Evolutionary conservation across 2,888 invertebrate genomes (phyloP), one percentile per base, ranked within the genome.

Genomic region (Ormia ochracea): DNA sequence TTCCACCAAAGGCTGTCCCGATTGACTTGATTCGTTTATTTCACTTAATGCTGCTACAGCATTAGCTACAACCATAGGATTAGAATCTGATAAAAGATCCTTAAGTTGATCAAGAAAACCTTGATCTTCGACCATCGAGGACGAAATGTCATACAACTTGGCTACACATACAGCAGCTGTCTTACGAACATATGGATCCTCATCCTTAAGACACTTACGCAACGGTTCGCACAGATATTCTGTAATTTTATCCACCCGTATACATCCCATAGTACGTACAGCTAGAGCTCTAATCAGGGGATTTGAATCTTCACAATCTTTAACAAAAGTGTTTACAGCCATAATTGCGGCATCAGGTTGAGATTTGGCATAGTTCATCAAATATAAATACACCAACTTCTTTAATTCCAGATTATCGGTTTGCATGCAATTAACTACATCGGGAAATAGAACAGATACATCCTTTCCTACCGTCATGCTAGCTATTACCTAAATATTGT

Each of bases 391-490:
- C 1, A 99, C 99, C 59, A 99, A 91, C 87, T 99, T 99, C 91
- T 99, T 99, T 84, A 99, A 90, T 90, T 99, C 99, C 87, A 99
- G 91, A 90, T 99, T 99, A 89, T 99, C 99, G 0, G 99, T 99
- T 91, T 99, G 99, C 99, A 99, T 99, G 89, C 99, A 99, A 91
- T 99, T 99, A 28, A 99, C 98, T 1, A 99, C 99, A 89, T 99
- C 99, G 0, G 99, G 99, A 89, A 99, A 99, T 14, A 99, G 91
- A 1, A 99, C 98, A 0, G 96, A 96, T 0, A 99, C 99, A 93
- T 99, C 99, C 92, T 99, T 99, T 65, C 99, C 99, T 21, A 99
- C 99, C 5, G 99, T 99, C 99, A 99, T 99, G 81, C 98, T 98
- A 23, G 99, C 99, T 88, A 99, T 99, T 19, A 99, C 99, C 95